Conservation (phyloP, 2,888 invertebrate species). For the Melipona bicolor region DNA sequence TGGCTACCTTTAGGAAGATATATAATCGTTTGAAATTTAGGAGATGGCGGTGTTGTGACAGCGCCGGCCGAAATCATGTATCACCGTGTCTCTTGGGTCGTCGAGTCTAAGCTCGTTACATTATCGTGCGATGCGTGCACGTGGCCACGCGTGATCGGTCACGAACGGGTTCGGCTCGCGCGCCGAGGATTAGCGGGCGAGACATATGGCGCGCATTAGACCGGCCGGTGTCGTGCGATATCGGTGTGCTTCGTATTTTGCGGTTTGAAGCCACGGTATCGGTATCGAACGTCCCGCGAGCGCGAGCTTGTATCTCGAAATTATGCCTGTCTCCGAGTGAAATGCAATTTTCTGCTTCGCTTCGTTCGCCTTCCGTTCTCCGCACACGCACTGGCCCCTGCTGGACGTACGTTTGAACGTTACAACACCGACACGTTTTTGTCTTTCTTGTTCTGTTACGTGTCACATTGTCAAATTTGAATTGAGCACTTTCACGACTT, state of each 20-base stretch:
- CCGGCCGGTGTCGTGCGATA: neutral
- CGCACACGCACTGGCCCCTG: neutral
- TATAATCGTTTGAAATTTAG: constrained; percentile 75
- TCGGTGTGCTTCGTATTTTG: neutral
- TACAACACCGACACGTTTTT: no score
- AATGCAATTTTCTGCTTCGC: constrained; percentile 15
- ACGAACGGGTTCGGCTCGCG: constrained; percentile 10
- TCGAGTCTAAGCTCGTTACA: constrained; percentile 48
- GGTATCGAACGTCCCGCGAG: neutral
- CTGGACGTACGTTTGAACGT: no score
- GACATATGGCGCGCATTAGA: constrained; percentile 18
- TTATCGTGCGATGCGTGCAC: constrained; percentile 41
- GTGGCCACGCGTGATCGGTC: constrained; percentile 11
- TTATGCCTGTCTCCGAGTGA: neutral
- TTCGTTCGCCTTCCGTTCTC: neutral
- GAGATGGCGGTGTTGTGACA: constrained; percentile 75
- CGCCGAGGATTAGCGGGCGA: neutral
- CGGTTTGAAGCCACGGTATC: constrained; percentile 4
- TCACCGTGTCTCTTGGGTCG: constrained; percentile 59
- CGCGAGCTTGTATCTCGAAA: neutral
- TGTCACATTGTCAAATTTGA: no score
- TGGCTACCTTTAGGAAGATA: constrained; percentile 61
- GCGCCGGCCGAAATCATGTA: constrained; percentile 68
- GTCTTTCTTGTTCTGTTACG: no score
- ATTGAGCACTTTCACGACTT: neutral